Conservation (phyloP, 2,888 invertebrate genomes). For the Teinopalpus imperialis region DNA sequence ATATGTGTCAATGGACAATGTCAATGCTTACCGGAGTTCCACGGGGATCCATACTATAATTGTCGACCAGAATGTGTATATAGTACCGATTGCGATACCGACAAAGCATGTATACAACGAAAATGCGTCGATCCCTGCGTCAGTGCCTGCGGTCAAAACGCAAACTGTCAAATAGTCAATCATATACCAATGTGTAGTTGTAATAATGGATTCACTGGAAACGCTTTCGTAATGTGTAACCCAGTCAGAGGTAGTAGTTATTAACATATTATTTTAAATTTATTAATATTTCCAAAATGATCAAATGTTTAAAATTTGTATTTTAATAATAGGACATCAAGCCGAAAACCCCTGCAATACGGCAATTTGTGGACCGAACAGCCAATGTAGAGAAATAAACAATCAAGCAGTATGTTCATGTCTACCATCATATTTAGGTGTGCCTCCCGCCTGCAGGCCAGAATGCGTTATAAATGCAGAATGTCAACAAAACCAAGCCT, state of each 20-base stretch:
- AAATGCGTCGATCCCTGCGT: constrained; percentile 89
- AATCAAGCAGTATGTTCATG: constrained; percentile 89
- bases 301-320: constrained; percentile 9
- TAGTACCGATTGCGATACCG: constrained; percentile 86
- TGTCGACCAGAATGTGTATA: constrained; percentile 91
- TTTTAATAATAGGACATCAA: constrained; percentile 44
- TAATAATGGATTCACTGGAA: constrained; percentile 84
- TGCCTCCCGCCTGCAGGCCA: constrained; percentile 87
- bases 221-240: constrained; percentile 69
- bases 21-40: constrained; percentile 86
- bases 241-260: constrained; percentile 80
- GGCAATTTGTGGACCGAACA: constrained; percentile 88
- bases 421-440: constrained; percentile 85
- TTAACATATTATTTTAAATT: no score
- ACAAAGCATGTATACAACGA: constrained; percentile 87
- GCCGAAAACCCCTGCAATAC: constrained; percentile 84
- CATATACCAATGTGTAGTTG: constrained; percentile 87
- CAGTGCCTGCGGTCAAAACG: constrained; percentile 85
- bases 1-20: constrained; percentile 86
- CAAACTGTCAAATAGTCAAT: constrained; percentile 83
- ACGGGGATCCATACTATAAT: constrained; percentile 87
- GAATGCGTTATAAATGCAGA: constrained; percentile 88
- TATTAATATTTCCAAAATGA: no score
- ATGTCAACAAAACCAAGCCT: constrained; percentile 86
- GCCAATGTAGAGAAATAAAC: constrained; percentile 83